Evolutionary conservation across 2,113 vertebrate genomes (phyloP).

Genomic region (Camelus dromedarius): DNA sequence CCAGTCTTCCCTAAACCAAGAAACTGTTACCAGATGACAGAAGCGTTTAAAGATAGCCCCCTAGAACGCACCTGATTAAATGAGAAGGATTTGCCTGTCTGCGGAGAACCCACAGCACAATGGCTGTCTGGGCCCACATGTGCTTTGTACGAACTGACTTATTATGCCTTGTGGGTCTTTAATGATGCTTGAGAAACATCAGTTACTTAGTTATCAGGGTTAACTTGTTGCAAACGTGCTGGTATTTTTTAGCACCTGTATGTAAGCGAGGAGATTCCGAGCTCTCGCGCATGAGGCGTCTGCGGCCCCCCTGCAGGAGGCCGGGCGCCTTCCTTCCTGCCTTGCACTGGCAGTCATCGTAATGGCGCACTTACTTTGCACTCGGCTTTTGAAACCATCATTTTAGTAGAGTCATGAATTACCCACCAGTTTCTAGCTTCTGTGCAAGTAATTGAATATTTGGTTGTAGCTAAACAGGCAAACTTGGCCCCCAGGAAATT

Average conservation of each 20-base stretch:
- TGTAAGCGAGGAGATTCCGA: background rate
- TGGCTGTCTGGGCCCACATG: fast-evolving
- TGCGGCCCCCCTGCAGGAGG: background rate
- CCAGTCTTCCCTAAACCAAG: background rate
- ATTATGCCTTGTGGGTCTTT: too few relatives aligned
- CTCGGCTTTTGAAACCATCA: background rate
- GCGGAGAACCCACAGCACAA: background rate
- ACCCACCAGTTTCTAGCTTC: background rate
- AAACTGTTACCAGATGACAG: background rate
- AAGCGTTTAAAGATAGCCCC: background rate
- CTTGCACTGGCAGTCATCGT: too few relatives aligned
- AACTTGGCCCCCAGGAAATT: background rate
- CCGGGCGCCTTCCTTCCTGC: too few relatives aligned
- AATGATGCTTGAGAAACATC: fast-evolving
- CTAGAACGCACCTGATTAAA: too few relatives aligned
- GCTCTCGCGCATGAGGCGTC: background rate
- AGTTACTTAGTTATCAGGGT: background rate
- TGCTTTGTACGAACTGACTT: background rate
- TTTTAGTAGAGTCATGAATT: background rate
- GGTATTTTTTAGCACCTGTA: too few relatives aligned
- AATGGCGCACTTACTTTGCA: background rate
- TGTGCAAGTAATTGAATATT: background rate
- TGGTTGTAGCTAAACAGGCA: background rate
- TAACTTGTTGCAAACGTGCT: too few relatives aligned
- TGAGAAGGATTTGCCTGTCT: fast-evolving